Evolutionary conservation across 2,113 vertebrate genomes (phyloP).

Genomic region (Dascyllus trimaculatus): DNA sequence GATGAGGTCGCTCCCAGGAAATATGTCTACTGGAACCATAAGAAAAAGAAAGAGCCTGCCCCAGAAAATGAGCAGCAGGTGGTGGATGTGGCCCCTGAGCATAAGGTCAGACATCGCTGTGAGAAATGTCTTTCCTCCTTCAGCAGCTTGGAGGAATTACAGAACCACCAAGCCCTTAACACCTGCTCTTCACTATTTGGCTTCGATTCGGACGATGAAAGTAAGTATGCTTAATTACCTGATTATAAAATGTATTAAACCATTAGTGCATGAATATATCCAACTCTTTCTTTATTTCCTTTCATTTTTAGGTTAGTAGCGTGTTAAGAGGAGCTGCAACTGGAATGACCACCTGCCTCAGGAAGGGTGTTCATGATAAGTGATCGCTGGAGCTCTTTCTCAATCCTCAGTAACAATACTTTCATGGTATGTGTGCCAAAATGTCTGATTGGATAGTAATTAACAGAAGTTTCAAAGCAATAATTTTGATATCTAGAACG

Average conservation of each 20-base stretch:
- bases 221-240: conserved; percentile 84
- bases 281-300: neutral
- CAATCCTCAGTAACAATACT: neutral
- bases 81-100: conserved; percentile 36
- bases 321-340: conserved; percentile 27
- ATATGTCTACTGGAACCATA: conserved; percentile 77
- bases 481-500: neutral
- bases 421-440: conserved; percentile 10
- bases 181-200: conserved; percentile 97
- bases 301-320: conserved; percentile 53
- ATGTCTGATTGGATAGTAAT: neutral
- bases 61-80: conserved; percentile 59
- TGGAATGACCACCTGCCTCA: conserved; percentile 15
- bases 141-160: conserved; percentile 90
- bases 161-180: conserved; percentile 92
- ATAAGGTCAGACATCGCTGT: conserved; percentile 88
- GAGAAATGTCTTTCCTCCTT: conserved; percentile 95
- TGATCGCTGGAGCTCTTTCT: conserved; percentile 38
- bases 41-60: conserved; percentile 28
- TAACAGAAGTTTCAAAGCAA: conserved; percentile 19
- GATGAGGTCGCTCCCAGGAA: conserved; percentile 77
- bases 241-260: neutral
- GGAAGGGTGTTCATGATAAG: no score
- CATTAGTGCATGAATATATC: neutral
- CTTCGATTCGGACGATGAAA: conserved; percentile 98